Evolutionary conservation across 2,888 invertebrate species (phyloP).

Genomic region (Mycogona germanica): DNA sequence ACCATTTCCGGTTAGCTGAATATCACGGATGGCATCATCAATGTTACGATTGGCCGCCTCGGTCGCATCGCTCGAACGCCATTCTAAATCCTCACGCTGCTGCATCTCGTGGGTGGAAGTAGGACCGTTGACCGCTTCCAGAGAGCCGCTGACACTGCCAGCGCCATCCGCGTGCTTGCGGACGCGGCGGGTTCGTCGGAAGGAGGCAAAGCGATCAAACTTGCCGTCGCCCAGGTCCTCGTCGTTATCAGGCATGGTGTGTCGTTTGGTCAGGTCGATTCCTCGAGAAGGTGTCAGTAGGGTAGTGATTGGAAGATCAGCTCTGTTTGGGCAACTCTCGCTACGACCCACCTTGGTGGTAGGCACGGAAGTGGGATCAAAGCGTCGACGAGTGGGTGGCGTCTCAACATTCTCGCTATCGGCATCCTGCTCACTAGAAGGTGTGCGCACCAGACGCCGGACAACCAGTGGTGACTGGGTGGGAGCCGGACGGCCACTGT

Average conservation of each 20-base stretch:
- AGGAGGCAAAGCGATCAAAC: constrained; percentile 71
- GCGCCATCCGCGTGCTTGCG: not conserved
- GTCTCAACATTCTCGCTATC: constrained; percentile 86
- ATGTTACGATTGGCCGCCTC: constrained; percentile 11
- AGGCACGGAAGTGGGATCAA: constrained; percentile 22
- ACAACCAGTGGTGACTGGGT: not conserved
- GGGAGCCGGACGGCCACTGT: not conserved
- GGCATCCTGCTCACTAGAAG: constrained; percentile 15
- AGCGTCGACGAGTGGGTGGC: constrained; percentile 64
- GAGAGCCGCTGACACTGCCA: not conserved
- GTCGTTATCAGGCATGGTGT: constrained; percentile 22
- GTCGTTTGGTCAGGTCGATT: constrained; percentile 28
- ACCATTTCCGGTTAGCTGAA: constrained; percentile 19
- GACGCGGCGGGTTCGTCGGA: constrained; percentile 67
- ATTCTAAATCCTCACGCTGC: constrained; percentile 2
- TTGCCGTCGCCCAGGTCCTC: constrained; percentile 48
- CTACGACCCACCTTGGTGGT: not conserved
- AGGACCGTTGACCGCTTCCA: not conserved
- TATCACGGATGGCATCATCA: constrained; percentile 18
- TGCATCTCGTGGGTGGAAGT: constrained; percentile 3
- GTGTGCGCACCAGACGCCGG: not conserved
- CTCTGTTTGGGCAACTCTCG: not conserved
- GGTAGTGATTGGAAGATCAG: constrained; percentile 6
- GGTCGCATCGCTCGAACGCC: not conserved
- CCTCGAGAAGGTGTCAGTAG: not conserved